Evolutionary conservation across 2,797 vertebrate genomes (phyloP).

Genomic region (Sparus aurata): DNA sequence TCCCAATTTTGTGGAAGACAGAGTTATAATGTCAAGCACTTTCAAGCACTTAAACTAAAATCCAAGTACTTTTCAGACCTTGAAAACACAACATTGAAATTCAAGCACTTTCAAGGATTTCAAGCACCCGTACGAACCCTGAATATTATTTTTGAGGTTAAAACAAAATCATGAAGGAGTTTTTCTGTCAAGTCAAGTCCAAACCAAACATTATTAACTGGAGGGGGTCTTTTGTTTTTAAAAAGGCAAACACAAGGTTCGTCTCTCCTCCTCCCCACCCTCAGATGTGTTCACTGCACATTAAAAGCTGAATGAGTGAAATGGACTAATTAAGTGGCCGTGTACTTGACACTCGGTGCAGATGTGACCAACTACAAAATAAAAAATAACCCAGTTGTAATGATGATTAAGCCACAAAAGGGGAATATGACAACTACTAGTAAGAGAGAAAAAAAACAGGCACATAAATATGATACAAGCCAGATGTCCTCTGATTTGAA

Average conservation of each 20-base stretch:
- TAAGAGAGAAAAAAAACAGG: not conserved
- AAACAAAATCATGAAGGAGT: too few species aligned
- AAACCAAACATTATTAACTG: not conserved
- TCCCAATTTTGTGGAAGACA: too few species aligned
- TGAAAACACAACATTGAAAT: too few species aligned
- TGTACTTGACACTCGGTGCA: slow-evolving; percentile 33
- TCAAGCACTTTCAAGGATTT: too few species aligned
- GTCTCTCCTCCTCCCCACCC: not conserved
- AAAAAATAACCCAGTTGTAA: slow-evolving; percentile 31
- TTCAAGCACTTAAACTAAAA: too few species aligned
- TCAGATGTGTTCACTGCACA: not conserved
- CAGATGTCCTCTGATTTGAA: not conserved
- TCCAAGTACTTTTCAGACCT: too few species aligned
- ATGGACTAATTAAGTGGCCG: not conserved
- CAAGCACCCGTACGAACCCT: too few species aligned
- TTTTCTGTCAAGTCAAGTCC: not conserved
- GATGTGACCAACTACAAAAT: not conserved
- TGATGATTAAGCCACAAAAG: not conserved
- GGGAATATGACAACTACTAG: not conserved
- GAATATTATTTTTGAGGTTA: too few species aligned
- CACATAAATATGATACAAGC: not conserved
- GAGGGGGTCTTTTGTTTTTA: not conserved
- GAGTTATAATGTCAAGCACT: too few species aligned
- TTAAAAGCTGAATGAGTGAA: not conserved
- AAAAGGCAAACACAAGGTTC: not conserved